Base-by-base conservation (phyloP, 2,113 vertebrate genomes). In the Marmota monax region DNA sequence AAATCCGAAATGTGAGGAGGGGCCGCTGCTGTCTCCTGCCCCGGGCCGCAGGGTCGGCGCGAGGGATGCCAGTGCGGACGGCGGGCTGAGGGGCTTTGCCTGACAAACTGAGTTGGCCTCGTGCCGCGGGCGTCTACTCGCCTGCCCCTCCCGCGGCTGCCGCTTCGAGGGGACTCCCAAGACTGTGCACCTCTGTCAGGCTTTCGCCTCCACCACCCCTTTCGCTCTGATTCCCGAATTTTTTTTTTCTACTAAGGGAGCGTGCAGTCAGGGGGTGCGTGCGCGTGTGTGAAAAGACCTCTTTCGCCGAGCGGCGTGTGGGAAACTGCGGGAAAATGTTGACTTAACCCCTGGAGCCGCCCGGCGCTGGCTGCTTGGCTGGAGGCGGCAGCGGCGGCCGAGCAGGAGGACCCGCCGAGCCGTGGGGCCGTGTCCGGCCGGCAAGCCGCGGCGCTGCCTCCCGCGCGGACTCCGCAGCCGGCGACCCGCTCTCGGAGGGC, bases 301-400 rank as follows among this genome's bases (percentile, higher is more conserved):
- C 70, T 87, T 92, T 96, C 94, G 98, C 98, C 97, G 98, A 98
- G 98, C 98, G 96, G 98, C 96, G 98, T 80, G 98, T 95, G 98
- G 98, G 97, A 98, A 98, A 92, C 98, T 98, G 97, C 98, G 97
- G 98, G 98, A 98, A 98, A 98, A 99, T 99, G 98, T 99, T 99
- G 99, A 99, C 99, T 98, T 99, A 98, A 98, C 97, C 98, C 80
- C 89, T 93, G 98, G 92, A 98, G 98, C 96, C 98, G 98, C 98
- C 98, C 80, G 98, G 98, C 96, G 97, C 98, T 96, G 98, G 98
- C 98, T 96, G 98, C 98, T 96, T 32, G 95, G 84, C 92, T 97
- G 92, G 94, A 98, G 96, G 95, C 97, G 90, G 97, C 83, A 95
- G 96, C 94, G 74, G 96, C 96, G 93, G 96, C 96, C 89, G 79